These are phyloP conservation scores for Chlamydotis undulata DNA, from an alignment of 2,113 vertebrate species.

Conservation along the genomic window DNA sequence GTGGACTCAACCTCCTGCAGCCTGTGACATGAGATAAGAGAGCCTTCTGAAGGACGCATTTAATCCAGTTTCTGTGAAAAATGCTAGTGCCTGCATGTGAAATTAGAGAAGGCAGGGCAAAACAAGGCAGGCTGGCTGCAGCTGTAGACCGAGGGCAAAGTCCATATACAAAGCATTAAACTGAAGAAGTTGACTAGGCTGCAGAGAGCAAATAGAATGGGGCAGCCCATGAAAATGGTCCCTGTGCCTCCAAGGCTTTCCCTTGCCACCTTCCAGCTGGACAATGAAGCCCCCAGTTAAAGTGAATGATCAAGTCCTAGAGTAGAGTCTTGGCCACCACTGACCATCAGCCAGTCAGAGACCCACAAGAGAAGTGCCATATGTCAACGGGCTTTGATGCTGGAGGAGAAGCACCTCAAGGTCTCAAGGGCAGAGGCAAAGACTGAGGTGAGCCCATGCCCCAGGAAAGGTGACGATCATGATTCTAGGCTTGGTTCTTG, in stretches of 20 bases:
- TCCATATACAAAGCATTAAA: not conserved
- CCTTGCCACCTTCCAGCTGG: not conserved
- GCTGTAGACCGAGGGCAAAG: rapidly evolving
- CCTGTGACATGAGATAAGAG: not conserved
- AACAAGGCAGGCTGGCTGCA: not conserved
- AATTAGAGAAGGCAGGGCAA: not conserved
- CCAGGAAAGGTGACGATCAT: not conserved
- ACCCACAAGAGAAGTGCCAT: not conserved
- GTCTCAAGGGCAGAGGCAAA: not conserved
- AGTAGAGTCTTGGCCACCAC: rapidly evolving
- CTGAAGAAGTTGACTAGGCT: not conserved
- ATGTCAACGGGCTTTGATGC: not conserved
- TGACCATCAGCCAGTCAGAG: not conserved
- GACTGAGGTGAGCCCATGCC: not conserved
- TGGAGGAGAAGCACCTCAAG: not conserved
- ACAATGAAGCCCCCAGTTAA: not conserved
- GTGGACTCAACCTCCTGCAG: not conserved
- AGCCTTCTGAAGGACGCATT: not conserved
- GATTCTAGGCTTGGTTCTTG: not conserved
- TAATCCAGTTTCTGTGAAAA: not conserved
- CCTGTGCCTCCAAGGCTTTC: not conserved
- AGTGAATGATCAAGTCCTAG: not conserved
- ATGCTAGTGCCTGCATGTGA: not conserved
- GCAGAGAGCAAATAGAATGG: not conserved
- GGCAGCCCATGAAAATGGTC: not conserved